Evolutionary conservation across 2,888 invertebrate species (phyloP).

Genomic region (Eurytoma californica): DNA sequence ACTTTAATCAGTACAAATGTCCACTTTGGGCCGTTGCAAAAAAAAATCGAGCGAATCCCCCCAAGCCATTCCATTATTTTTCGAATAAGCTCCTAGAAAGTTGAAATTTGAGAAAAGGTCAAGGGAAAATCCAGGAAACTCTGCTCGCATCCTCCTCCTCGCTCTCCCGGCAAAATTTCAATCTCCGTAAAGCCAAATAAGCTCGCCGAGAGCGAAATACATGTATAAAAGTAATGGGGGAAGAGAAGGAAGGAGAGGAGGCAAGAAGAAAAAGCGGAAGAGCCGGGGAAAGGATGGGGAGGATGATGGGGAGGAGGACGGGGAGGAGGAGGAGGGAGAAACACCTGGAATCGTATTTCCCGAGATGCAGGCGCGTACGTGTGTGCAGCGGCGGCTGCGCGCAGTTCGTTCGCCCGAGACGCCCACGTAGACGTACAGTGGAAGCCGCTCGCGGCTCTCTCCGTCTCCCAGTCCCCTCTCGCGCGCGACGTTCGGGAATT

Average conservation of each 20-base stretch:
- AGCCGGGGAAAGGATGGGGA: background rate
- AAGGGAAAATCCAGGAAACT: constrained; percentile 28
- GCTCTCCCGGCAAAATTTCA: constrained; percentile 43
- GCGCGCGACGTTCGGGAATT: constrained; percentile 57
- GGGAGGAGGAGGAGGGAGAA: constrained; percentile 38
- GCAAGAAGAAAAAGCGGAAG: background rate
- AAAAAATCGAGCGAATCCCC: constrained; percentile 5
- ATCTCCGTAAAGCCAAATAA: constrained; percentile 46
- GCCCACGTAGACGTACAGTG: constrained; percentile 36
- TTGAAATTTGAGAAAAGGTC: constrained; percentile 34
- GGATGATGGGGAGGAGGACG: background rate
- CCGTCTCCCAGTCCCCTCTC: constrained; percentile 37
- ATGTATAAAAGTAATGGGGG: constrained; percentile 35
- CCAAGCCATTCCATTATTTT: constrained; percentile 37
- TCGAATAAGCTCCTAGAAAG: constrained; percentile 32
- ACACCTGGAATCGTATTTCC: constrained; percentile 62
- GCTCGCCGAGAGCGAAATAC: constrained; percentile 5
- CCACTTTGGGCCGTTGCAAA: background rate
- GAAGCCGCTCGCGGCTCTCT: constrained; percentile 36
- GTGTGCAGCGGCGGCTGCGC: constrained; percentile 16
- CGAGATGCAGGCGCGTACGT: constrained; percentile 51
- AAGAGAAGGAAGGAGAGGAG: background rate
- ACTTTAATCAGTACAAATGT: constrained; percentile 10
- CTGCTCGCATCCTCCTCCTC: constrained; percentile 15
- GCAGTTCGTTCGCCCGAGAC: constrained; percentile 61